phyloP scores from a whole-genome alignment of 1,140 invertebrate species.

The Epicauta chinensis region DNA sequence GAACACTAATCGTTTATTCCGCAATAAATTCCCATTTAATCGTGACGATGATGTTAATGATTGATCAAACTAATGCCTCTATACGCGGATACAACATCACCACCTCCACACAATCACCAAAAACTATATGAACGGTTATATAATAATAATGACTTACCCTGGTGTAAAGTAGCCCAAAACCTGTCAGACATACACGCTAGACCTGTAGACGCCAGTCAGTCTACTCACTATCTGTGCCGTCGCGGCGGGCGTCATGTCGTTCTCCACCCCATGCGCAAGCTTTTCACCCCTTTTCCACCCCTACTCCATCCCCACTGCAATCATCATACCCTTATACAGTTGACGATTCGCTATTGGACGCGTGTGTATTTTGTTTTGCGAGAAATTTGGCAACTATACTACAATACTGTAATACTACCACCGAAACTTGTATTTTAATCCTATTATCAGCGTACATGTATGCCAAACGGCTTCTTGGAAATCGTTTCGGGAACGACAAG shows the following conservation, averaged over 20 bases:
- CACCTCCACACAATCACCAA: conserved; percentile 7
- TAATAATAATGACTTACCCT: conserved; percentile 16
- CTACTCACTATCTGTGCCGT: conserved; percentile 44
- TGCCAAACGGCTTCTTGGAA: too few relatives aligned
- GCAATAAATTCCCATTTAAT: too few relatives aligned
- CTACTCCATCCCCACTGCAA: conserved; percentile 29
- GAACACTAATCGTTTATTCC: too few relatives aligned
- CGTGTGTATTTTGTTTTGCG: conserved; percentile 28
- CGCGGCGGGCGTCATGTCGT: conserved; percentile 49
- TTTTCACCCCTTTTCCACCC: conserved; percentile 42
- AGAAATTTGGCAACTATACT: conserved; percentile 22
- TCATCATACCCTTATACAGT: conserved; percentile 29
- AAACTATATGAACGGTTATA: neutral
- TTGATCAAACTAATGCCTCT: too few relatives aligned
- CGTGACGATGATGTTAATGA: too few relatives aligned
- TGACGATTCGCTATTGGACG: conserved; percentile 30
- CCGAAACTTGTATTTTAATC: too few relatives aligned
- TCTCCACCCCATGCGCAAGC: conserved; percentile 47
- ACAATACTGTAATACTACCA: too few relatives aligned
- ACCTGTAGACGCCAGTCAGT: conserved; percentile 48
- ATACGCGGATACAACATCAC: conserved; percentile 7
- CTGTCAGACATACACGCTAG: conserved; percentile 25
- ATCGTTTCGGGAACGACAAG: too few relatives aligned
- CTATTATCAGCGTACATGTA: too few relatives aligned
- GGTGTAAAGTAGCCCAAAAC: conserved; percentile 8